Evolutionary conservation across 2,888 invertebrate genomes (phyloP), one percentile per base, ranked within the genome.

Genomic region (Salpingus planirostris): DNA sequence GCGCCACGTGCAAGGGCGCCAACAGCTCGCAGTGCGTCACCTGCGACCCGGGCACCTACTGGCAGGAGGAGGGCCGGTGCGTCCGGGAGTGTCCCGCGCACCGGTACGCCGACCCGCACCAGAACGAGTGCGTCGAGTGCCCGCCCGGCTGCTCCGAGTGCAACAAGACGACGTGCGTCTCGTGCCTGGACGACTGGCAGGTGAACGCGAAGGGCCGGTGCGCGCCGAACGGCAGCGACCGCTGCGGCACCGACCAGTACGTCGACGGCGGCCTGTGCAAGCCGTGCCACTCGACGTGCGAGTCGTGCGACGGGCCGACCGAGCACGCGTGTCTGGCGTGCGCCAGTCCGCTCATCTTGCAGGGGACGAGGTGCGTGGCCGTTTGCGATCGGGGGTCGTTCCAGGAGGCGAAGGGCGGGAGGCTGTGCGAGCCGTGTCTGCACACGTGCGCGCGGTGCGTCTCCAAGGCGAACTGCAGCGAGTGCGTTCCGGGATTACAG

Each of bases 1-100:
- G 89, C 60, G 80, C 81, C 52, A 83, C 86, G 13, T 89, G 89
- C 60, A 77, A 75, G 47, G 88, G 87, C 15, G 75, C 83, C 10
- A 76, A 78, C 15, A 80, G 80, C 51, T 71, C 77, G 13, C 82
- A 87, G 54, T 91, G 90, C 65, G 81, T 88, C 49, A 77, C 81
- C 8, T 91, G 91, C 64, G 78, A 78, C 38, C 67, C 77, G 21
- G 80, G 81, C 27, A 74, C 74, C 38, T 85, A 77, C 57, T 74
- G 80, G 36, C 69, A 78, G 48, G 76, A 81, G 44, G 76, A 81
- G 44, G 85, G 83, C 29, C 73, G 74, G 31, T 89, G 89, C 59
- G 69, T 78, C 21, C 68, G 72, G 40, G 72, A 73, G 34, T 90
- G 89, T 54, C 85, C 86, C 2, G 69, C 70, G 30, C 80, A 81